Base-by-base conservation (phyloP, 2,888 invertebrate species). In the Pyrrhia umbra region DNA sequence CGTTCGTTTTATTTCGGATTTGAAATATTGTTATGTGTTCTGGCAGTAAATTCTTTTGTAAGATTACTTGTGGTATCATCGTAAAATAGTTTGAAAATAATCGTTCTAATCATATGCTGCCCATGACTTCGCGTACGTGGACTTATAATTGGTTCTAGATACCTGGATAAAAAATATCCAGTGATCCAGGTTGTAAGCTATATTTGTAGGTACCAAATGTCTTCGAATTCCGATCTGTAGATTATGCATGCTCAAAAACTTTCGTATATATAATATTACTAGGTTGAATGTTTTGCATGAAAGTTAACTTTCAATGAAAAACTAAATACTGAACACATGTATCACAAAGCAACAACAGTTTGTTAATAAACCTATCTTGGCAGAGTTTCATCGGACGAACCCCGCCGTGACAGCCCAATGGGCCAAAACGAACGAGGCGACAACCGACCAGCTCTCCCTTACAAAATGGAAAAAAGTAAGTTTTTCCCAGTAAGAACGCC, bases 361-460 rank as follows among this genome's bases (percentile, higher is more conserved):
- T 70, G 42, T 27, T 80, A 80, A 82, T 80, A 78, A 74, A 51
- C 65, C 61, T 64, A 66, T 69, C 68, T 67, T 43, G 52, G 74
- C 54, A 42, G 45, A 58, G 57, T 34, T 69, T 43, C 64, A 47
- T n/a, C 59, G 64, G 9, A 46, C 60, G n/a, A n/a, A 47, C 43
- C 54, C 21, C 62, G 30, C 59, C 62, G 61, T 77, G 80, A 77
- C 74, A 69, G 50, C 25, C 21, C 39, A 57, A 40, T 59, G 52
- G 46, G 6, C 69, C 75, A 84, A 82, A 84, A 84, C 77, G 76
- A 83, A 51, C 45, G 47, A 59, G 75, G 42, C 56, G 75, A 81
- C 76, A 68, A n/a, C 52, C 54, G 50, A 63, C 58, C 66, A 49
- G 57, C 61, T 62, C 67, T 43, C 56, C 50, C 71, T 58, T 61